Evolutionary conservation across 2,797 vertebrate genomes (phyloP), one percentile per base, ranked within the genome.

Genomic region (Trematomus bernacchii): DNA sequence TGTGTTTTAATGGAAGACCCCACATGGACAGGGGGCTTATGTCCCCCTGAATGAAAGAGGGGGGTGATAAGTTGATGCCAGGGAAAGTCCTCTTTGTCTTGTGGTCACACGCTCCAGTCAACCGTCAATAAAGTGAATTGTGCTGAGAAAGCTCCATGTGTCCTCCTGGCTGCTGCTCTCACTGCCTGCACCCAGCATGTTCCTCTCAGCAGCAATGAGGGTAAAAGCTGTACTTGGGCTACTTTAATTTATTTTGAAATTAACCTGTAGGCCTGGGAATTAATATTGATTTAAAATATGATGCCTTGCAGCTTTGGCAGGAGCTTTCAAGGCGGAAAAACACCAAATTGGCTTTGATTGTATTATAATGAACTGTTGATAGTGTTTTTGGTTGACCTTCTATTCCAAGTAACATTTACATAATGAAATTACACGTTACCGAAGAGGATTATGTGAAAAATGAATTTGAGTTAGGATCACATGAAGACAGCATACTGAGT

Each of bases 51-150:
- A 91, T 85, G 84, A 91, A 87, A 84, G 81, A 71, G 46, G 72
- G 77, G 84, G 83, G 85, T 83, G 83, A 87, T 73, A 84, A 85
- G 89, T 87, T 88, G 84, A 92, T 86, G 87, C 85, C 84, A 75
- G 79, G 80, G 80, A 91, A 73, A 67, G 79, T 78, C 71, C 15
- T 88, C 91, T 94, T 95, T 95, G 94, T 95, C 86, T 87, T 30
- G 79, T 66, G 79, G 83, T 88, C 66, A 77, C 85, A 86, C 69
- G 55, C 85, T 94, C 86, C 89, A 92, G 91, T 91, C 89, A 89
- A 85, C 86, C 91, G 58, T 91, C 93, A 89, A 90, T 91, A 87
- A 93, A 88, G 80, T 57, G 78, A 85, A 89, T 84, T 86, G 85
- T 85, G 76, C 42, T 53, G 55, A 80, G 66, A 81, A 80, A 85